phyloP scores from a whole-genome alignment of 2,113 vertebrate species.

The Emydocephalus ijimae region DNA sequence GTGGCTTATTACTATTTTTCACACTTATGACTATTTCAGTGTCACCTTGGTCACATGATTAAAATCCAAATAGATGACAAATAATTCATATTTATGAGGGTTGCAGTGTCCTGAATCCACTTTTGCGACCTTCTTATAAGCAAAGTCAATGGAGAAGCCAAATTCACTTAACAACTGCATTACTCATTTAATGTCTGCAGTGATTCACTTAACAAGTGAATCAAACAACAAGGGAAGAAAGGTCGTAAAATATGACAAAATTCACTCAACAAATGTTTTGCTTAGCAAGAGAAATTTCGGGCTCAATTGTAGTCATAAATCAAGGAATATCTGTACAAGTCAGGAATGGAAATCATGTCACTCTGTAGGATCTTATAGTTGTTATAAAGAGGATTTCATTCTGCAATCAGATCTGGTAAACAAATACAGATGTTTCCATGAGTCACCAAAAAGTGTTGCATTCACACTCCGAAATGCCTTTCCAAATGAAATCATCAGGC shows the following conservation, averaged over 20 bases:
- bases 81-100: neutral
- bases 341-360: neutral
- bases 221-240: neutral
- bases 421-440: neutral
- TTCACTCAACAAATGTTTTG: neutral
- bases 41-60: neutral
- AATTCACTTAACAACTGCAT: neutral
- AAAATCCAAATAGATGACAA: neutral
- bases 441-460: neutral
- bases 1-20: neutral
- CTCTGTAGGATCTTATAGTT: neutral
- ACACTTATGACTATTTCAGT: neutral
- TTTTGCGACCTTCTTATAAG: neutral
- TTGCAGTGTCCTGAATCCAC: neutral
- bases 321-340: neutral
- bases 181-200: neutral
- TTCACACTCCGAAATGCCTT: neutral
- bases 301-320: rapidly evolving
- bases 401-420: neutral
- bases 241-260: neutral
- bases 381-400: neutral
- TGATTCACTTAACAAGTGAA: neutral
- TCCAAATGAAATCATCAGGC: neutral
- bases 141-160: neutral
- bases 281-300: neutral